Percentiles rank a stretch among this genome's conserved stretches.
These are phyloP conservation scores for Sarcophaga rosellei DNA, from an alignment of 2,888 invertebrate species.

Conservation along the genomic window DNA sequence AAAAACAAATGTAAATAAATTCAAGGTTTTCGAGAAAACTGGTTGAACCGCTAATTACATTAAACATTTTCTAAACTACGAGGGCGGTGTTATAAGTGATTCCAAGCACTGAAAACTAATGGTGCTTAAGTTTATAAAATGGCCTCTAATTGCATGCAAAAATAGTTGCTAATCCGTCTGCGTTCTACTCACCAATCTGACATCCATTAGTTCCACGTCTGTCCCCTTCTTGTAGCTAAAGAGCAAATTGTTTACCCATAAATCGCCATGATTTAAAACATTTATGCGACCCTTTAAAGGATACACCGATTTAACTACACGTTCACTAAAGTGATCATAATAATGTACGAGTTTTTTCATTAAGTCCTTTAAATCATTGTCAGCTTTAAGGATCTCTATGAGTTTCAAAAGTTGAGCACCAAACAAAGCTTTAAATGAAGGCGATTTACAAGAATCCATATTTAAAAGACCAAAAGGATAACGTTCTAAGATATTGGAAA, in stretches of 20 bases:
- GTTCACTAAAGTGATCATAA: constrained; percentile 75
- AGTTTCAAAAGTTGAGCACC: constrained; percentile 77
- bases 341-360: constrained; percentile 75
- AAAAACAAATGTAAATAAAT: background rate
- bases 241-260: constrained; percentile 83
- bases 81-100: too few species aligned
- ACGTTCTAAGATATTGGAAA: constrained; percentile 70
- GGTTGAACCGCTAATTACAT: too few species aligned
- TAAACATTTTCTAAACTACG: too few species aligned
- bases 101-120: too few species aligned
- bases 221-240: constrained; percentile 77
- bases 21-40: too few species aligned
- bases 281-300: constrained; percentile 75
- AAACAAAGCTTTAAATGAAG: constrained; percentile 76
- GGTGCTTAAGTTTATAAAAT: too few species aligned
- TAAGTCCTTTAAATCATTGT: constrained; percentile 72
- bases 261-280: constrained; percentile 83
- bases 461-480: constrained; percentile 77
- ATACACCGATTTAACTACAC: constrained; percentile 75
- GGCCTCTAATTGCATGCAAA: too few species aligned
- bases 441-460: constrained; percentile 76
- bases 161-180: too few species aligned
- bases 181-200: constrained; percentile 79
- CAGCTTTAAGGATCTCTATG: constrained; percentile 72
- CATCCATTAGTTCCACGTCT: constrained; percentile 75